These are phyloP conservation scores for Zapornia atra DNA, from an alignment of 2,113 vertebrate genomes.

Conservation along the genomic window DNA sequence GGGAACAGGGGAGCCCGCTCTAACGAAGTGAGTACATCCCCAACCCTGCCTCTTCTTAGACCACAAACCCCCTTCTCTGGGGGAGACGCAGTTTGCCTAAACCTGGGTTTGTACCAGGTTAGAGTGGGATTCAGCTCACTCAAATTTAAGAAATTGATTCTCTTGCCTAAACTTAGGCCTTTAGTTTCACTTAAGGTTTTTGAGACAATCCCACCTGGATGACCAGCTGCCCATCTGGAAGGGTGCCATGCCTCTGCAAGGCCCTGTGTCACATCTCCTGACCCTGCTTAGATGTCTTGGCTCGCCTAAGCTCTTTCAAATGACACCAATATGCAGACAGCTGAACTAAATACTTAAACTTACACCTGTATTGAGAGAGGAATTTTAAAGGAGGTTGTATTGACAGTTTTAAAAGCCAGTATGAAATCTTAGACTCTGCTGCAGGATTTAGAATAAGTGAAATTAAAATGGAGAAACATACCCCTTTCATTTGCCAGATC, in stretches of 20 bases:
- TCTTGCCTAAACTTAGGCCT: neutral
- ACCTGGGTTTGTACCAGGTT: neutral
- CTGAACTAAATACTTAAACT: neutral
- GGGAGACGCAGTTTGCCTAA: neutral
- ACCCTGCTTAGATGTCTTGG: neutral
- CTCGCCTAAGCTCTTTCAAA: neutral
- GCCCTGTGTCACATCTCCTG: neutral
- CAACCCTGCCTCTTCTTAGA: neutral
- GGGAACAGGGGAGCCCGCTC: neutral
- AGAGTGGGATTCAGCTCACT: neutral
- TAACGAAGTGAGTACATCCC: neutral
- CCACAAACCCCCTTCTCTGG: neutral
- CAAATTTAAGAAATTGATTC: neutral
- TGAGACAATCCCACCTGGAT: fast-evolving
- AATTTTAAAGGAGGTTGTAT: neutral
- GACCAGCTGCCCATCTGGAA: neutral
- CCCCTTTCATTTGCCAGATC: neutral
- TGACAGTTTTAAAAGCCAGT: neutral
- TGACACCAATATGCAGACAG: neutral
- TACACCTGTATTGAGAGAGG: neutral
- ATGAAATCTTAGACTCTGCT: neutral
- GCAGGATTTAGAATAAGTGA: neutral
- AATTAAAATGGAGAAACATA: neutral
- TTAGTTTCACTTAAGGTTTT: neutral
- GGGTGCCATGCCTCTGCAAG: neutral